Conservation (phyloP, 2,797 vertebrate genomes). For the Megalops cyprinoides region DNA sequence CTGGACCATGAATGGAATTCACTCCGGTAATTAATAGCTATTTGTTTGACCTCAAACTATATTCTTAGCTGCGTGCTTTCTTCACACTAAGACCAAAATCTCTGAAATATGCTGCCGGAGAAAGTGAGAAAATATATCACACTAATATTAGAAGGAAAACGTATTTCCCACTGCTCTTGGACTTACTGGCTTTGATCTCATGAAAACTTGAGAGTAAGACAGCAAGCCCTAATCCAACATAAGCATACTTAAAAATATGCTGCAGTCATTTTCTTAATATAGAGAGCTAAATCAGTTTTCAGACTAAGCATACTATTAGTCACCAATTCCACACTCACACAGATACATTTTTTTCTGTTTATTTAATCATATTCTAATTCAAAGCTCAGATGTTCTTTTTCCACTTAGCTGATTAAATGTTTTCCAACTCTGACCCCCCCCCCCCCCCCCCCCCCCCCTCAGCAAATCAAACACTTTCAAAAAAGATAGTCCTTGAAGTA, state of each 20-base stretch:
- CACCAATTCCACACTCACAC: too few species aligned
- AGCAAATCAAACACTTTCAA: neutral
- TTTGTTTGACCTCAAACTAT: too few species aligned
- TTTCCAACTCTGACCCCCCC: neutral
- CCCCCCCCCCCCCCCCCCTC: too few species aligned
- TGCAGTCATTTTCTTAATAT: conserved; percentile 21
- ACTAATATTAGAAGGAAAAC: conserved; percentile 29
- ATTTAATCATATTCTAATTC: neutral
- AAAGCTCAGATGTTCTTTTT: neutral
- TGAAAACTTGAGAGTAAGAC: conserved; percentile 40
- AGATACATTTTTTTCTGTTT: neutral
- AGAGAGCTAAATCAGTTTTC: neutral
- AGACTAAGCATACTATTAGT: too few species aligned
- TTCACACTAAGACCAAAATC: conserved; percentile 28
- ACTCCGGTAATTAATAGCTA: too few species aligned
- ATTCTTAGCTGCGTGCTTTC: neutral
- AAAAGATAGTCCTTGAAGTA: neutral
- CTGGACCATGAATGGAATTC: too few species aligned
- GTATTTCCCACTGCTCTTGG: conserved; percentile 36
- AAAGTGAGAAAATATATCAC: neutral
- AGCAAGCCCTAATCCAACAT: conserved; percentile 42
- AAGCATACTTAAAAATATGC: conserved; percentile 26
- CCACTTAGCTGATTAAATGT: conserved; percentile 14
- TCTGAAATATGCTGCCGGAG: conserved; percentile 27
- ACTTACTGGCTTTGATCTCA: conserved; percentile 43